Base-by-base conservation (phyloP, 2,797 vertebrate species). In the Acridotheres tristis region DNA sequence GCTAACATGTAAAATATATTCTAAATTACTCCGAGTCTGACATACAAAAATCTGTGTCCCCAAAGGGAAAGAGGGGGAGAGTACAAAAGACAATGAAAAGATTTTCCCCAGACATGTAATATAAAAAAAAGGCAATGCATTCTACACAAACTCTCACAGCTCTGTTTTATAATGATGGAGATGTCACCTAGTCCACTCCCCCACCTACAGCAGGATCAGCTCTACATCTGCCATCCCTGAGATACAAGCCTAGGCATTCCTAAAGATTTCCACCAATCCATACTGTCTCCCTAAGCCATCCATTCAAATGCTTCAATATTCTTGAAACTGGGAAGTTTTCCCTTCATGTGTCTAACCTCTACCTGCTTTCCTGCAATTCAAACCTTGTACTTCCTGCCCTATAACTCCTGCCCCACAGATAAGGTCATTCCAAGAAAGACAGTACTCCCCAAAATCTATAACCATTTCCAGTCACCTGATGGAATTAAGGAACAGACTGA, bases 291-390 rank as follows among this genome's bases (percentile, higher is more conserved):
- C 27, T n/a, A 63, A 65, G 25, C 38, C 68, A 81, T 21, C 42
- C 61, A 34, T 40, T 83, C 22, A 15, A 55, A 9, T 4, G 10
- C 80, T 66, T 81, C 27, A 55, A 16, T n/a, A 51, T 43, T 58
- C 77, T 27, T 14, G 7, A 9, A 81, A 32, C 0, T 26, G 30
- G 20, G 7, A 84, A 51, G 42, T 54, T 71, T 58, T 21, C 22
- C 29, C 15, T 19, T 16, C 0, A 0, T 1, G 2, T 7, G n/a
- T 34, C 63, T 66, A 85, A 54, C 34, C n/a, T 65, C 47, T 45
- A 81, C 26, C 26, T 54, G 32, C 32, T 53, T 85, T 51, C 40
- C 21, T 63, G 53, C 22, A 73, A 48, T 51, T 76, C 80, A 66
- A 88, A 36, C 42, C 30, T 67, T 25, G 10, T 29, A 45, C 45